Conservation (phyloP, 2,113 vertebrate species). For the Gallinago jamesoni region DNA sequence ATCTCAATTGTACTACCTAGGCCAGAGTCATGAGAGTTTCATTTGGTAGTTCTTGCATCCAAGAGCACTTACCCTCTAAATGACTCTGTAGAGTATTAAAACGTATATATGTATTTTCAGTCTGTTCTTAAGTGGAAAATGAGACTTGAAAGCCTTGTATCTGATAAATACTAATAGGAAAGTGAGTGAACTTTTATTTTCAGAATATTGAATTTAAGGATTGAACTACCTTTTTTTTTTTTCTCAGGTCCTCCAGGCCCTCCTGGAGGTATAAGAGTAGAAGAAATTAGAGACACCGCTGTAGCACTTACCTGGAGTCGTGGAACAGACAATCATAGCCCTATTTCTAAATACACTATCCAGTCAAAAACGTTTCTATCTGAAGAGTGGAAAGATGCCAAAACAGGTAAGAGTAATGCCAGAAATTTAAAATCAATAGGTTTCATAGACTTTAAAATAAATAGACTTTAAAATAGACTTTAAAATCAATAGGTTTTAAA, state of each 20-base stretch:
- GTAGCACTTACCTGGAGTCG: conserved; percentile 91
- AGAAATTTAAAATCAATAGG: background rate
- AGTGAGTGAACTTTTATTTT: background rate
- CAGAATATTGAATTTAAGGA: background rate
- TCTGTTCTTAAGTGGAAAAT: background rate
- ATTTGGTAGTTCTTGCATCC: background rate
- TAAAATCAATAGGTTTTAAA: background rate
- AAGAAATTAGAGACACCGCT: conserved; percentile 82
- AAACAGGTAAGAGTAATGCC: conserved; percentile 81
- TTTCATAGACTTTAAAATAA: background rate
- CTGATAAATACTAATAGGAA: background rate
- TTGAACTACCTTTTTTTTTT: background rate
- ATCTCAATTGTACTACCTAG: background rate
- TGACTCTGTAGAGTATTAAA: background rate
- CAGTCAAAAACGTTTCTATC: conserved; percentile 84
- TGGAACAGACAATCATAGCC: conserved; percentile 94
- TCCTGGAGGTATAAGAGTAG: conserved; percentile 88
- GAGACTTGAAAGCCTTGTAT: background rate
- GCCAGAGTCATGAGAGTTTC: background rate
- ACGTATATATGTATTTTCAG: background rate
- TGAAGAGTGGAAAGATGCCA: conserved; percentile 88
- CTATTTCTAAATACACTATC: conserved; percentile 94
- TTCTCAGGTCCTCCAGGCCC: conserved; percentile 91
- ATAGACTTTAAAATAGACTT: background rate
- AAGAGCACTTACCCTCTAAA: background rate